A percentile compares a stretch with the other conserved stretches of the same genome.
Evolutionary conservation across 2,113 vertebrate species (phyloP).

Genomic region (Microcebus ravelobensis): DNA sequence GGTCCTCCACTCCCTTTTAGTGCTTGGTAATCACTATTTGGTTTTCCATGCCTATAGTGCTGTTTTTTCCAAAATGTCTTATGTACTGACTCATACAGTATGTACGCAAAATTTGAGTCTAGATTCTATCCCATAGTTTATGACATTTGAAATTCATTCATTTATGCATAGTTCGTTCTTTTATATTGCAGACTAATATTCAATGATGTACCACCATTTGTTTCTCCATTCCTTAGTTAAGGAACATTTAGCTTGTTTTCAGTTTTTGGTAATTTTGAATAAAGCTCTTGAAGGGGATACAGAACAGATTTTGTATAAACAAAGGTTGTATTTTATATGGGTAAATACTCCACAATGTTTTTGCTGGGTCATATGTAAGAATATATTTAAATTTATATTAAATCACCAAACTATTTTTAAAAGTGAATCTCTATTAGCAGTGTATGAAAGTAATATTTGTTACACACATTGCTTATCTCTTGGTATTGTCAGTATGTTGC

Average conservation of each 20-base stretch:
- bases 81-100: background rate
- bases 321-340: background rate
- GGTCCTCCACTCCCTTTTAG: background rate
- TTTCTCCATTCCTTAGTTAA: background rate
- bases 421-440: background rate
- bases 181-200: background rate
- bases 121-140: background rate
- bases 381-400: slow-evolving; percentile 6
- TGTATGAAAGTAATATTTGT: background rate
- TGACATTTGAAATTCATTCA: background rate
- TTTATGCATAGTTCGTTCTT: background rate
- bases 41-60: background rate
- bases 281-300: background rate
- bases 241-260: background rate
- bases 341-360: background rate
- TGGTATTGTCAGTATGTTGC: background rate
- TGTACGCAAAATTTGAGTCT: background rate
- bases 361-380: background rate
- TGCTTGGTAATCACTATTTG: background rate
- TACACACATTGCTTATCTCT: background rate
- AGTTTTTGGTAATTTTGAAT: background rate
- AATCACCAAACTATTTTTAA: background rate
- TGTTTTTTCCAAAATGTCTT: background rate
- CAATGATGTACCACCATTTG: background rate
- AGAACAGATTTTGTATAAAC: background rate